Percentiles rank a stretch among this genome's conserved stretches.
phyloP scores from a whole-genome alignment of 2,888 invertebrate genomes.

The Nysson spinosus region DNA sequence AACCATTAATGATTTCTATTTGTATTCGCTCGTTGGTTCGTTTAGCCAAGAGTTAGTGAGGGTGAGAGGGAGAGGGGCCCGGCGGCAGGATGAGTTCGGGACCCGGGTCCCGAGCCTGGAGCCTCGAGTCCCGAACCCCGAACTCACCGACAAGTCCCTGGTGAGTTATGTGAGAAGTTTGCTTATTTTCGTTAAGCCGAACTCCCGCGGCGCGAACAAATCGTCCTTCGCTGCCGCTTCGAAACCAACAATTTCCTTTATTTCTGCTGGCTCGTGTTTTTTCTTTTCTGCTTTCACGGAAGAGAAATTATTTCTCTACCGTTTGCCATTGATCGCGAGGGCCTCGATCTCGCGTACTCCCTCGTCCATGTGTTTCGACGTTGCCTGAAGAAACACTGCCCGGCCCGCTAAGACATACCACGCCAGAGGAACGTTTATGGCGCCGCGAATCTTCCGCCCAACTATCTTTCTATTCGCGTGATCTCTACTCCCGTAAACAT shows the following conservation, averaged over 20 bases:
- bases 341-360: no score
- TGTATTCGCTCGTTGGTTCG: slow-evolving; percentile 68
- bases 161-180: slow-evolving; percentile 76
- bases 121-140: no score
- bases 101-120: no score
- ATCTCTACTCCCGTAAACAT: no score
- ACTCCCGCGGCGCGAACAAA: slow-evolving; percentile 76
- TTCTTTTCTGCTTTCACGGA: slow-evolving; percentile 14
- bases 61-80: slow-evolving; percentile 31
- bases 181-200: slow-evolving; percentile 73
- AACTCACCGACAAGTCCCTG: slow-evolving; percentile 59
- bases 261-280: slow-evolving; percentile 27
- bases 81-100: no score
- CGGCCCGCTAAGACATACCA: no score
- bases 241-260: slow-evolving; percentile 52
- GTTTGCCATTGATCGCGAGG: no score
- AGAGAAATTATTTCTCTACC: background rate
- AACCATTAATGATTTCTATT: slow-evolving; percentile 76
- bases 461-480: no score
- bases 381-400: no score
- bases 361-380: no score
- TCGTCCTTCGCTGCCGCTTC: slow-evolving; percentile 72
- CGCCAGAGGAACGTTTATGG: no score
- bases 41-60: slow-evolving; percentile 50
- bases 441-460: no score